Conservation (phyloP, 2,797 vertebrate genomes). For the Poeciliopsis gracilis region DNA sequence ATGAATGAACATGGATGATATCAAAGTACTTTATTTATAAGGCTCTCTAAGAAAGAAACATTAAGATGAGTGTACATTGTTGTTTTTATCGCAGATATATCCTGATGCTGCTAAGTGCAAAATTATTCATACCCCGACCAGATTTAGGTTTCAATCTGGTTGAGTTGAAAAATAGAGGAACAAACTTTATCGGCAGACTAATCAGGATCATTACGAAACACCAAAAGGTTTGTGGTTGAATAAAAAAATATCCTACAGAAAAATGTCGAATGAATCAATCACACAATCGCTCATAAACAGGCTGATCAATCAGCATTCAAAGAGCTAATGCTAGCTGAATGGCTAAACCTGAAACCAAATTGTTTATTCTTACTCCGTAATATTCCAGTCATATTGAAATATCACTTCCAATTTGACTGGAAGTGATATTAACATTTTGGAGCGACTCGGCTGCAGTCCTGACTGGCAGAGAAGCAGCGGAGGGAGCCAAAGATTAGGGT, state of each 20-base stretch:
- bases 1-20: not conserved
- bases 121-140: not conserved
- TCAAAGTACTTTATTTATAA: slow-evolving; percentile 1
- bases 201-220: not conserved
- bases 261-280: not conserved
- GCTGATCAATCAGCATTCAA: not conserved
- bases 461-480: not conserved
- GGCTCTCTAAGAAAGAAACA: not conserved
- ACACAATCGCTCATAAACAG: not conserved
- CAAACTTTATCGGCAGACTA: not conserved
- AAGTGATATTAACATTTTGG: not conserved
- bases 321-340: not conserved
- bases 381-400: too few relatives aligned
- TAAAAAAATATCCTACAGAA: not conserved
- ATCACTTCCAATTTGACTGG: not conserved
- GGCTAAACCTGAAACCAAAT: not conserved
- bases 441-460: not conserved
- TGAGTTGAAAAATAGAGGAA: not conserved
- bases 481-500: not conserved
- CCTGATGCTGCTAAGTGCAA: not conserved
- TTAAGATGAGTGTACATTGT: not conserved
- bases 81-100: not conserved
- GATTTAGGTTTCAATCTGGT: not conserved
- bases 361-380: not conserved
- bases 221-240: not conserved